These are phyloP conservation scores for Acanthurus tractus DNA, from an alignment of 2,797 vertebrate species.

Conservation along the genomic window DNA sequence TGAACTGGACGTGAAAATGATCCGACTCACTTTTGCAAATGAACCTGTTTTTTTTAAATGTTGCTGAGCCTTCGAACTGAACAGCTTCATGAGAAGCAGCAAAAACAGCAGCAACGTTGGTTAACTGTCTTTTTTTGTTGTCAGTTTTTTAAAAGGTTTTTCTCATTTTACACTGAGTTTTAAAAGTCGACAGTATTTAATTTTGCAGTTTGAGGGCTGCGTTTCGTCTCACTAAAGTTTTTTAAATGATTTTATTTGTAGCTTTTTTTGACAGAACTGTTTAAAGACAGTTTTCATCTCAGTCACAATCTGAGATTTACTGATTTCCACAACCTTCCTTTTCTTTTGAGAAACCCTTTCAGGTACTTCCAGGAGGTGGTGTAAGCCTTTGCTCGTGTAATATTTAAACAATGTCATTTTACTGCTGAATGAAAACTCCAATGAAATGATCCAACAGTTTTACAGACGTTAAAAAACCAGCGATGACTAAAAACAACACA, in stretches of 20 bases:
- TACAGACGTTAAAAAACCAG: not conserved
- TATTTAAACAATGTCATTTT: constrained; percentile 4
- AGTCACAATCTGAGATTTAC: not conserved
- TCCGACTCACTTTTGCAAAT: no score
- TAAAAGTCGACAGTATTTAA: constrained; percentile 6
- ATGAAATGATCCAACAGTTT: not conserved
- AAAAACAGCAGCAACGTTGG: not conserved
- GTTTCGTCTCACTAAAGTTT: constrained; percentile 3
- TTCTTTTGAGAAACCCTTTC: not conserved
- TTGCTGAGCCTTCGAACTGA: not conserved
- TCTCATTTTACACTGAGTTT: not conserved
- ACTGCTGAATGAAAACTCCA: constrained; percentile 22
- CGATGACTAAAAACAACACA: no score
- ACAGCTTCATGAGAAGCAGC: not conserved
- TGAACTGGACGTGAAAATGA: no score
- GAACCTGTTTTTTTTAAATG: not conserved
- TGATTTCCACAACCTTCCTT: not conserved
- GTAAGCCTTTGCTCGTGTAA: not conserved
- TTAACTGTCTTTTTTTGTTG: not conserved
- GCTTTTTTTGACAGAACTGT: not conserved
- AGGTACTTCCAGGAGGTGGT: not conserved
- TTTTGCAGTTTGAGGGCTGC: not conserved
- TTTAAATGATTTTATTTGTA: not conserved
- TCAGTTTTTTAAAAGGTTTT: not conserved
- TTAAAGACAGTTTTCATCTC: not conserved